phyloP scores from a whole-genome alignment of 2,888 invertebrate genomes.

The Marronus borbonicus region DNA sequence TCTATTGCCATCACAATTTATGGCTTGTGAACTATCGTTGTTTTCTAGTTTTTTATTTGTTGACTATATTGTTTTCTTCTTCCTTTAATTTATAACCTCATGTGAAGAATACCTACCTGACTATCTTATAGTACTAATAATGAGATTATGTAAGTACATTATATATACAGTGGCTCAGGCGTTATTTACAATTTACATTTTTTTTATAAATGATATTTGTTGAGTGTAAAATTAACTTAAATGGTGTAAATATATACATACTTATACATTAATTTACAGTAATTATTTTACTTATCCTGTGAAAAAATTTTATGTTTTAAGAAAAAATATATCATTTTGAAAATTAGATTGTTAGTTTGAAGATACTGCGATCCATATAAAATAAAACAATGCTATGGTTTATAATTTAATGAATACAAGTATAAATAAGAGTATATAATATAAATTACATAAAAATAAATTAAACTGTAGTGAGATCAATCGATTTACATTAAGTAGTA shows the following conservation, averaged over 20 bases:
- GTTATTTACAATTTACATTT: constrained; percentile 56
- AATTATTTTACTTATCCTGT: constrained; percentile 50
- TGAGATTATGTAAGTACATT: constrained; percentile 52
- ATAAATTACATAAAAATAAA: constrained; percentile 42
- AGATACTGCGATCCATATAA: background rate
- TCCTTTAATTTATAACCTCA: constrained; percentile 55
- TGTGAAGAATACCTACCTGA: constrained; percentile 55
- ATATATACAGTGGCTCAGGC: constrained; percentile 56
- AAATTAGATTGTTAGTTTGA: constrained; percentile 43
- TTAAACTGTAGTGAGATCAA: constrained; percentile 43
- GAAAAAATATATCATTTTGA: constrained; percentile 50
- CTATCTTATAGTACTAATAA: constrained; percentile 54
- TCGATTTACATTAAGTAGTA: constrained; percentile 39
- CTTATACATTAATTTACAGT: constrained; percentile 51
- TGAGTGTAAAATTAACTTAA: constrained; percentile 56
- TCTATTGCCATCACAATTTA: constrained; percentile 55
- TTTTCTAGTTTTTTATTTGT: constrained; percentile 54
- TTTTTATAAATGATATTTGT: constrained; percentile 56
- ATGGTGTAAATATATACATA: constrained; percentile 56
- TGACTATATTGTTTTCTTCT: constrained; percentile 38
- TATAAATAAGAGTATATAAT: constrained; percentile 24
- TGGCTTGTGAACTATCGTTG: constrained; percentile 60
- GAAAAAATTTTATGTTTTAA: constrained; percentile 49
- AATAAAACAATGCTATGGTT: background rate
- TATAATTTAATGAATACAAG: constrained; percentile 3